phyloP scores from a whole-genome alignment of 2,888 invertebrate genomes.

The Xylota sylvarum region DNA sequence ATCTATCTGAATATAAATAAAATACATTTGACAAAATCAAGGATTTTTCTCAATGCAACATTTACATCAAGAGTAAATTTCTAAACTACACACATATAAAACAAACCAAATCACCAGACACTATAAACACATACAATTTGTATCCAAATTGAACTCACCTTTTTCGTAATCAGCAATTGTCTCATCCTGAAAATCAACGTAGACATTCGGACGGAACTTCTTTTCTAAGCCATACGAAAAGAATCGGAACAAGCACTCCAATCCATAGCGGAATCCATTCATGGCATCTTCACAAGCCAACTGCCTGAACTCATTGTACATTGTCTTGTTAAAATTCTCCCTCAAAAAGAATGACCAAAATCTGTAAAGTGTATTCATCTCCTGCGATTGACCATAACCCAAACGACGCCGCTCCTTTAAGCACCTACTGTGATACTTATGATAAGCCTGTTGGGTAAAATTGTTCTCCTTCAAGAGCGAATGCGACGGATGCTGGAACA shows the following conservation, averaged over 20 bases:
- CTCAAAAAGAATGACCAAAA: constrained; percentile 99
- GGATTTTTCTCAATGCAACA: background rate
- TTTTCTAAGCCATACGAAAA: constrained; percentile 99
- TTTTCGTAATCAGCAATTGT: constrained; percentile 95
- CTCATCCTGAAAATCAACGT: constrained; percentile 97
- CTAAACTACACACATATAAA: background rate
- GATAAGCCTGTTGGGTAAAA: constrained; percentile 98
- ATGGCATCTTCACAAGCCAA: constrained; percentile 97
- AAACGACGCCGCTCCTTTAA: constrained; percentile 94
- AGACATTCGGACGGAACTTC: constrained; percentile 97
- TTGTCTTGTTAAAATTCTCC: constrained; percentile 98
- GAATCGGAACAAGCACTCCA: constrained; percentile 97
- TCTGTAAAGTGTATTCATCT: constrained; percentile 99
- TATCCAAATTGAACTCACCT: constrained; percentile 86
- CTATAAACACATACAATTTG: background rate
- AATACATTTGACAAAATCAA: no score
- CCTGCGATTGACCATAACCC: constrained; percentile 97
- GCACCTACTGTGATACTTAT: constrained; percentile 97
- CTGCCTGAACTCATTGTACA: constrained; percentile 97
- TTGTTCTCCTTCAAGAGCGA: constrained; percentile 97
- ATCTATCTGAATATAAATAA: no score
- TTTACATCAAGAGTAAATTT: background rate
- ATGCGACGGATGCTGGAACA: constrained; percentile 98
- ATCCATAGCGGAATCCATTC: constrained; percentile 94
- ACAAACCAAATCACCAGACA: background rate